Evolutionary conservation across 1,140 invertebrate species (phyloP).

Genomic region (Dreissena polymorpha): DNA sequence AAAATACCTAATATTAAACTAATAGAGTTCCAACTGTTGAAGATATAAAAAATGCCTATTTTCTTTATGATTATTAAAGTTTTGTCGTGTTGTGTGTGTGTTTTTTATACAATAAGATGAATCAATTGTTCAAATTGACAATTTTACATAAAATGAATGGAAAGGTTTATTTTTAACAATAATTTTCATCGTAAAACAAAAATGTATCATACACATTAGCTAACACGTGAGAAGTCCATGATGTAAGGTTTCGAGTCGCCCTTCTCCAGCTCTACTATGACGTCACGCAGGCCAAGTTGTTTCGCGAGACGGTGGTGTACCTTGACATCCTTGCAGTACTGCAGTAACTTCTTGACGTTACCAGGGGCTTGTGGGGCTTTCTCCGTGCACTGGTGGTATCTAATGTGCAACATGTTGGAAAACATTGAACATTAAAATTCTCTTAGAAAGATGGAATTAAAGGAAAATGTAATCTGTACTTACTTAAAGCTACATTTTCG

Average conservation of each 20-base stretch:
- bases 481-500: not conserved
- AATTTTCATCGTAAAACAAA: no score
- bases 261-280: constrained; percentile 68
- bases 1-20: no score
- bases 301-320: constrained; percentile 74
- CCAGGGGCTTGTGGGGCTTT: constrained; percentile 50
- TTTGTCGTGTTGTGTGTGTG: no score
- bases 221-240: constrained; percentile 57
- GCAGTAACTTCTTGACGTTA: constrained; percentile 74
- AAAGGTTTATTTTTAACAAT: no score
- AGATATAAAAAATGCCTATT: no score
- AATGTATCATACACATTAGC: not conserved
- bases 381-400: constrained; percentile 63
- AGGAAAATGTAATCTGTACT: no score
- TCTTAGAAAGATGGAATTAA: no score
- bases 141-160: no score
- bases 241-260: constrained; percentile 71
- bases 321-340: constrained; percentile 72
- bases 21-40: no score
- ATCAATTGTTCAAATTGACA: no score
- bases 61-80: no score
- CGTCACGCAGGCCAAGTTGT: constrained; percentile 73
- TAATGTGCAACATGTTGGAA: constrained; percentile 17
- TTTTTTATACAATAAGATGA: no score
- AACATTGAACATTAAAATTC: not conserved